Evolutionary conservation across 2,113 vertebrate genomes (phyloP), one percentile per base, ranked within the genome.

Genomic region (Asarcornis scutulata): DNA sequence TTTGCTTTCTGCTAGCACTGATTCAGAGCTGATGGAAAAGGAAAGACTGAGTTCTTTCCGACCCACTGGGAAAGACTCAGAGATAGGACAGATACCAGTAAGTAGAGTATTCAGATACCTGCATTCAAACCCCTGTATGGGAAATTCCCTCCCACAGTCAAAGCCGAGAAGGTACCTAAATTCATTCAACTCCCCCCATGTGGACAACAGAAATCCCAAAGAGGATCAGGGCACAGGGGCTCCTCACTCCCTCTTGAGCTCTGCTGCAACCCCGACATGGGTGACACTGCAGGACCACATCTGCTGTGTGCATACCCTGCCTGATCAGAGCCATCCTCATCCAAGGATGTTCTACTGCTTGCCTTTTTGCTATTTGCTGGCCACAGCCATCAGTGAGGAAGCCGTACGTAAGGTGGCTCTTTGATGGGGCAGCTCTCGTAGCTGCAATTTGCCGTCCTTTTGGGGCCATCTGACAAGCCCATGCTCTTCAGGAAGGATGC

Each of bases 241-340:
- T 40, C 53, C 25, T 18, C 36, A 29, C 38, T 69, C 46, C 46
- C 55, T 42, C 83, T 26, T 18, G 40, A 63, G 17, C 6, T 34
- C 25, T 69, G 48, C 62, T 48, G 76, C 62, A 48, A 15, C 22
- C 69, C 46, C 11, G 55, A 6, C 31, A 32, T 3, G 13, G 44
- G 67, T 46, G 53, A 53, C 9, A 13, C 0, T 4, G 26, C 38
- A 53, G n/a, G 32, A 67, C 23, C 22, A 50, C 3, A 0, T 34
- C 68, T 34, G 16, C 38, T 16, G 26, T 5, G 40, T 13, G 25
- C 11, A 3, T 27, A 17, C 40, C 29, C 11, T 0, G 1, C 29
- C 77, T 63, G 26, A 9, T 1, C 4, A 17, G 56, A 29, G 69
- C 46, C 46, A 46, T 13, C 58, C 36, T 64, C 13, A 29, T 13